phyloP scores from a whole-genome alignment of 2,797 vertebrate genomes.

The Hyperoplus lanceolatus region DNA sequence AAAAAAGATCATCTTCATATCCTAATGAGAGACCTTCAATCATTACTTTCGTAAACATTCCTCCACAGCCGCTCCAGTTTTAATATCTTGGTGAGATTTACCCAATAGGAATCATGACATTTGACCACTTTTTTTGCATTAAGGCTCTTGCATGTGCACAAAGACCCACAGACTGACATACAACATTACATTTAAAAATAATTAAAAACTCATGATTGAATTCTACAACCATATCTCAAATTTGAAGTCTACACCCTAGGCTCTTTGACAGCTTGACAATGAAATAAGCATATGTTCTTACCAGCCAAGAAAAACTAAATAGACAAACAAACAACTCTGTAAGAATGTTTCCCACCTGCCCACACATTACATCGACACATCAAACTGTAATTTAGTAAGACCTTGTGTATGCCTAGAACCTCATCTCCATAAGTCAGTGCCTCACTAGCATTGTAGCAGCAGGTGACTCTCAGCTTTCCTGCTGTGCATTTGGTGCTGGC shows the following conservation, averaged over 20 bases:
- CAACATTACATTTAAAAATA: background rate
- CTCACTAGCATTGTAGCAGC: constrained; percentile 42
- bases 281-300: constrained; percentile 35
- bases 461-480: constrained; percentile 47
- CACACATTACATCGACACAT: constrained; percentile 22
- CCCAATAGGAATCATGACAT: background rate
- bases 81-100: background rate
- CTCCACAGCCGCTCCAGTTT: background rate
- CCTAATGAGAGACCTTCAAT: constrained; percentile 8
- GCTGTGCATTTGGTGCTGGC: constrained; percentile 44
- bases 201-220: background rate
- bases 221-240: too few relatives aligned
- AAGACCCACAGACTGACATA: background rate
- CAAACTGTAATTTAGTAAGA: constrained; percentile 3
- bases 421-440: constrained; percentile 42
- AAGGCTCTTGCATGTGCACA: background rate
- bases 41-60: background rate
- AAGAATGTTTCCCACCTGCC: constrained; percentile 9
- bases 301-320: background rate
- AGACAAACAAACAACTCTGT: constrained; percentile 4
- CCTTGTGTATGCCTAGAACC: constrained; percentile 26
- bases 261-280: constrained; percentile 13
- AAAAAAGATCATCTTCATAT: constrained; percentile 34
- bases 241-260: background rate
- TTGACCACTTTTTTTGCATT: background rate